Evolutionary conservation across 1,140 invertebrate genomes (phyloP).

Genomic region (Stenopsyche tienmushanensis): DNA sequence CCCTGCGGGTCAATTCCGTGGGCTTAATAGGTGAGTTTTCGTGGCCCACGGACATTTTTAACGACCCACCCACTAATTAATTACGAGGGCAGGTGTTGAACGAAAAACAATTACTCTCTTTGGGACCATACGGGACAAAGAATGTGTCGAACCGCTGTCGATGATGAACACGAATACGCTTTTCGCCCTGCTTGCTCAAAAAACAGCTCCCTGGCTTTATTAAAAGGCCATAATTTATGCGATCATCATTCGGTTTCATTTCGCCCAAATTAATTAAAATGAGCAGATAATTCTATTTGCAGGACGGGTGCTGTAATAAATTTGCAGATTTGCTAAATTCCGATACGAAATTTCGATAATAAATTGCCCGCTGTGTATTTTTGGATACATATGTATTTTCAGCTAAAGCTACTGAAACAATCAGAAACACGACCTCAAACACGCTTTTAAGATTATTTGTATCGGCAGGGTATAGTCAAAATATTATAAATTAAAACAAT

Average conservation of each 20-base stretch:
- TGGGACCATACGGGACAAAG: slow-evolving; percentile 6
- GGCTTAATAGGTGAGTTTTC: background rate
- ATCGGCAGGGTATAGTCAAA: too few relatives aligned
- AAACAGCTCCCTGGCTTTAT: background rate
- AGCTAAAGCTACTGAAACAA: too few relatives aligned
- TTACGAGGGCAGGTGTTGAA: slow-evolving; percentile 29
- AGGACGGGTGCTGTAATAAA: too few relatives aligned
- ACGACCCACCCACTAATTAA: slow-evolving; percentile 24
- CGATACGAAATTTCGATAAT: background rate
- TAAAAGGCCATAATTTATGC: background rate
- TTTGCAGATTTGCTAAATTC: background rate
- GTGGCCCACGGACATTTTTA: slow-evolving; percentile 17
- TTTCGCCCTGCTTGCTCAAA: too few relatives aligned
- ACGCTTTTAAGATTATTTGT: too few relatives aligned
- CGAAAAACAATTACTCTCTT: slow-evolving; percentile 28
- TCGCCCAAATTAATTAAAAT: too few relatives aligned
- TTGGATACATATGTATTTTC: too few relatives aligned
- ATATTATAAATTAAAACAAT: too few relatives aligned
- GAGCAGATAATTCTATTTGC: too few relatives aligned
- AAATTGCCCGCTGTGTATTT: too few relatives aligned
- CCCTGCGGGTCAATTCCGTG: slow-evolving; percentile 12
- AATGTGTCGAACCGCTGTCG: slow-evolving; percentile 2
- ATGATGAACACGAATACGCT: slow-evolving; percentile 1
- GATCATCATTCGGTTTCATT: background rate
- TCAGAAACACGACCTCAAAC: too few relatives aligned